Conservation (phyloP, 2,888 invertebrate genomes). For the Drosophila helvetica region DNA sequence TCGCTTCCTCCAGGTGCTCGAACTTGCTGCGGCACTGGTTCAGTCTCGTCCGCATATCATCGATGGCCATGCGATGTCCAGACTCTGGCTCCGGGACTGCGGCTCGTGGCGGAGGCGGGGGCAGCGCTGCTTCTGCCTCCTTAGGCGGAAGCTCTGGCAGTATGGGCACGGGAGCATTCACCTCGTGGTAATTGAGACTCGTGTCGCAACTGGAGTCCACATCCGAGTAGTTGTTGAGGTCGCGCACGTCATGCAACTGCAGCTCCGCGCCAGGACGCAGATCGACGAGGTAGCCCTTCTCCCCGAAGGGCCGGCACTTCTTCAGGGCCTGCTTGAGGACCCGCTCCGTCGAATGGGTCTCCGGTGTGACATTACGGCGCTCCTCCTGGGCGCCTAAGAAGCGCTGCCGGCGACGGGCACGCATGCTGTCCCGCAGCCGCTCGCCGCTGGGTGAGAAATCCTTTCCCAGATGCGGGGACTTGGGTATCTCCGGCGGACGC, state of each 20-base stretch:
- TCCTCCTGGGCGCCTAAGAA: slow-evolving; percentile 73
- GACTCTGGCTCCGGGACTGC: slow-evolving; percentile 4
- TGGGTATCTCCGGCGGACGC: slow-evolving; percentile 81
- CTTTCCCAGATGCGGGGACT: slow-evolving; percentile 83
- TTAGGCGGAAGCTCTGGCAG: not conserved
- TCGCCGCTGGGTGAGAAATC: slow-evolving; percentile 84
- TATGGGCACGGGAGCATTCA: slow-evolving; percentile 58
- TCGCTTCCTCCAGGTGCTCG: slow-evolving; percentile 82
- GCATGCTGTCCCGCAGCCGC: slow-evolving; percentile 83
- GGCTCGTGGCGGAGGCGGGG: not conserved
- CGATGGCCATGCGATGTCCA: slow-evolving; percentile 70
- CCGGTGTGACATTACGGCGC: slow-evolving; percentile 34
- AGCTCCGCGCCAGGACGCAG: slow-evolving; percentile 81
- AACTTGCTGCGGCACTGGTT: slow-evolving; percentile 83
- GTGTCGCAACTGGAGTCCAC: slow-evolving; percentile 84
- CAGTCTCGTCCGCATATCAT: slow-evolving; percentile 82
- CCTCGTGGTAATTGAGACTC: slow-evolving; percentile 83
- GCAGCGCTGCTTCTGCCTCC: not conserved
- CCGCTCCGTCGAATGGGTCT: slow-evolving; percentile 61
- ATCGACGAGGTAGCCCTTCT: slow-evolving; percentile 83
- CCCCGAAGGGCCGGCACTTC: slow-evolving; percentile 81
- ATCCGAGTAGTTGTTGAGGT: slow-evolving; percentile 83
- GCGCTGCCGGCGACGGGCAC: slow-evolving; percentile 82
- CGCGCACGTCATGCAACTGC: slow-evolving; percentile 82
- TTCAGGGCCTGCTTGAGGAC: slow-evolving; percentile 79